These are phyloP conservation scores for Proales similis DNA, from an alignment of 1,140 invertebrate genomes.

Conservation along the genomic window DNA sequence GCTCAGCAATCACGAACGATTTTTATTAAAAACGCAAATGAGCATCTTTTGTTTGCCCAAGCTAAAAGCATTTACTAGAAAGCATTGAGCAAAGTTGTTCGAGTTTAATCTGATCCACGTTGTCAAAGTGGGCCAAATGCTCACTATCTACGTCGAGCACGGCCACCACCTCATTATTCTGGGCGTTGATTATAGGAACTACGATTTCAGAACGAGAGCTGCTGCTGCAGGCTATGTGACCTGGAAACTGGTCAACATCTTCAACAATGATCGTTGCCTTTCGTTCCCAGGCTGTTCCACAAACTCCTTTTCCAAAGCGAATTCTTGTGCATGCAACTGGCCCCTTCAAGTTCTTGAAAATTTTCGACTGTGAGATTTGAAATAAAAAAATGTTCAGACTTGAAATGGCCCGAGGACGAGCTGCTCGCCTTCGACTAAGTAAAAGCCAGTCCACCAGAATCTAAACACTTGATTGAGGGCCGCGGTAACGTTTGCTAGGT, in stretches of 20 bases:
- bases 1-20: too few species aligned
- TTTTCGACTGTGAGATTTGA: neutral
- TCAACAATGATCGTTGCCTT: slow-evolving; percentile 21
- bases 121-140: slow-evolving; percentile 13
- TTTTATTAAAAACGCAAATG: too few species aligned
- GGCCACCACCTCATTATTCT: neutral
- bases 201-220: slow-evolving; percentile 29
- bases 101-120: slow-evolving; percentile 12
- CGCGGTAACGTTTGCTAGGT: slow-evolving; percentile 34
- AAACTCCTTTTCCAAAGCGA: slow-evolving; percentile 17
- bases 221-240: slow-evolving; percentile 16
- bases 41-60: too few species aligned
- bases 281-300: slow-evolving; percentile 26
- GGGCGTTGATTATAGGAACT: slow-evolving; percentile 7
- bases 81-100: slow-evolving; percentile 27
- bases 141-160: slow-evolving; percentile 37
- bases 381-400: neutral
- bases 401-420: slow-evolving; percentile 34
- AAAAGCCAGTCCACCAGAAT: slow-evolving; percentile 37
- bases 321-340: slow-evolving; percentile 36
- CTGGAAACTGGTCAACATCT: slow-evolving; percentile 33
- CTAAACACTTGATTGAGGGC: slow-evolving; percentile 32
- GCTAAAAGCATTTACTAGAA: too few species aligned
- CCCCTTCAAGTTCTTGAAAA: slow-evolving; percentile 12
- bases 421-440: slow-evolving; percentile 14